Base-by-base conservation (phyloP, 2,888 invertebrate species). In the Conchocele bisecta region DNA sequence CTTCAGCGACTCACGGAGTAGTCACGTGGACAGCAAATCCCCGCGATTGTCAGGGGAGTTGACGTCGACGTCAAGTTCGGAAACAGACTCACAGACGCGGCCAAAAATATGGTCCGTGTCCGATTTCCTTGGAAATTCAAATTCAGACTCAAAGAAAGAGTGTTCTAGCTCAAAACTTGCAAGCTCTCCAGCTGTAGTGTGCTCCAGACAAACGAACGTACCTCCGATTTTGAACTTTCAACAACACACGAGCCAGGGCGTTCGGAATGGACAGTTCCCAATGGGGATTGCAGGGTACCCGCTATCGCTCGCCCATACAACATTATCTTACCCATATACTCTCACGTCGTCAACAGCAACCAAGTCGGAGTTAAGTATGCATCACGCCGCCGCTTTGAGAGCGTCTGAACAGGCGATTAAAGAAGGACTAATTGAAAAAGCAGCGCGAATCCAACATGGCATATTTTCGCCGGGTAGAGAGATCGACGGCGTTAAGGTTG, bases 291-390 rank as follows among this genome's bases (percentile, higher is more conserved):
- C 71, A 20, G 80, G 82, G 17, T 79, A 80, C 39, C 81, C 82
- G 13, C 65, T 88, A 33, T 82, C 87, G 6, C 67, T 88, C 24
- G 81, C 83, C 67, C 88, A 88, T 53, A 81, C 85, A 24, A 85
- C 88, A 7, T 69, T 88, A n/a, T 86, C 86, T 11, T 88, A 88
- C 60, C 88, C 88, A 6, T 88, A 88, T 63, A 81, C 83, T 26
- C 67, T 88, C 17, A 81, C 86, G 17, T 69, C 86, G 20, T 81
- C 85, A 22, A 76, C 82, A 11, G 72, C 81, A 22, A 75, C 80
- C 13, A 83, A 83, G 39, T 72, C 83, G 0, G 77, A 75, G 46
- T 48, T 73, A 0, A 66, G 41, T 53, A 51, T 79, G 53, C 64
- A 72, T 60, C 75, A 81, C 48, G 54, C 71, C n/a, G 79, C 74